Conservation (phyloP, 2,797 vertebrate genomes). For the Cygnus olor region DNA sequence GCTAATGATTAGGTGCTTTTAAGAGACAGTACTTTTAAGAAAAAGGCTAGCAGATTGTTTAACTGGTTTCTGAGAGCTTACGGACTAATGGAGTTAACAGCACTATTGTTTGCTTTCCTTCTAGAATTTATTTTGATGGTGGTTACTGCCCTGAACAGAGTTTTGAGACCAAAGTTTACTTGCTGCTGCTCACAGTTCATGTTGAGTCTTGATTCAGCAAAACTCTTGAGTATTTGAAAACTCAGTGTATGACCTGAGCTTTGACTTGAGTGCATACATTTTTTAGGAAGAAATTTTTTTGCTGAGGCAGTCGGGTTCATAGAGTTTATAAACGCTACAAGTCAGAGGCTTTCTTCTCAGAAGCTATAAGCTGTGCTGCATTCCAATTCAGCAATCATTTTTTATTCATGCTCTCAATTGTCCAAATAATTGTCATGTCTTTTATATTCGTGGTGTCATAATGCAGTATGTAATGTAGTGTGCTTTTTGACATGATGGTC, state of each 20-base stretch:
- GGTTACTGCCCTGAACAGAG: neutral
- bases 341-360: neutral
- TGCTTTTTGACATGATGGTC: neutral
- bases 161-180: conserved; percentile 7
- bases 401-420: neutral
- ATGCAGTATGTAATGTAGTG: neutral
- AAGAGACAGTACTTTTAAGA: neutral
- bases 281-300: neutral
- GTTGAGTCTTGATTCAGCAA: neutral
- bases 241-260: neutral
- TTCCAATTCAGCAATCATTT: neutral
- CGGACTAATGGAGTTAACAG: neutral
- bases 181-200: neutral
- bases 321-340: neutral
- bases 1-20: neutral
- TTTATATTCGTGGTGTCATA: neutral
- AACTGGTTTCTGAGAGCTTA: neutral
- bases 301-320: neutral
- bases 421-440: neutral
- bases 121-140: conserved; percentile 9
- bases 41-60: neutral
- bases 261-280: neutral
- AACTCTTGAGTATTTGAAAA: conserved; percentile 13
- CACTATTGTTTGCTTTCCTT: conserved; percentile 23
- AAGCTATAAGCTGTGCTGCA: neutral